Conservation (phyloP, 2,888 invertebrate genomes). For the Chrysodeixis includens region DNA sequence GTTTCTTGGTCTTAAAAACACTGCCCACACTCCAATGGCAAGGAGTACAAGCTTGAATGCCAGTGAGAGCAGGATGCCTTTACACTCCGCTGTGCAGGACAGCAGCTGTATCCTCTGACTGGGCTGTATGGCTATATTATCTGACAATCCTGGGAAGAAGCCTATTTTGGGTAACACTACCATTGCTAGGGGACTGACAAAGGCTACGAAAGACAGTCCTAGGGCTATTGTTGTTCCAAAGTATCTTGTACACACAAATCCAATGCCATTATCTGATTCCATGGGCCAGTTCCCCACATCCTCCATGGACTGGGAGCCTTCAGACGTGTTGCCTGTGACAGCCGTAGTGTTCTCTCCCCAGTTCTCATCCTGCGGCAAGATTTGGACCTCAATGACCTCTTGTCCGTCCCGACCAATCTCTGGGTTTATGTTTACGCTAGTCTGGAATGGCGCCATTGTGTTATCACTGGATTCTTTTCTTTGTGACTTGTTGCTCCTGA, state of each 20-base stretch:
- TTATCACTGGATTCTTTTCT: constrained; percentile 90
- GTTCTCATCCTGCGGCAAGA: constrained; percentile 98
- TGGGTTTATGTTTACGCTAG: constrained; percentile 94
- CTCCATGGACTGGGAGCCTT: constrained; percentile 97
- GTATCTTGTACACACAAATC: constrained; percentile 94
- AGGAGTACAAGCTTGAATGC: constrained; percentile 97
- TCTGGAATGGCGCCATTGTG: constrained; percentile 96
- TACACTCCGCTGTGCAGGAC: constrained; percentile 97
- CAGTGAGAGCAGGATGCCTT: constrained; percentile 96
- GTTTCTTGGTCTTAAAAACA: constrained; percentile 95
- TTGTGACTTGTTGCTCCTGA: constrained; percentile 91
- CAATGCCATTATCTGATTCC: constrained; percentile 92
- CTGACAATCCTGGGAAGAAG: constrained; percentile 93
- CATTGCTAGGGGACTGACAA: constrained; percentile 98
- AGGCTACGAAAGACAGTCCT: constrained; percentile 94
- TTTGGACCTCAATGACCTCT: constrained; percentile 98
- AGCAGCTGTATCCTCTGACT: constrained; percentile 91
- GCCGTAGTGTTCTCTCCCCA: constrained; percentile 99
- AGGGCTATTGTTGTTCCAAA: constrained; percentile 94
- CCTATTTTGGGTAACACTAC: constrained; percentile 97
- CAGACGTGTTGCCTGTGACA: constrained; percentile 98
- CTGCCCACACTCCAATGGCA: constrained; percentile 97
- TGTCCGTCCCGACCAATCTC: constrained; percentile 94
- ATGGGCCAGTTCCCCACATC: constrained; percentile 96
- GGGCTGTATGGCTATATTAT: constrained; percentile 92